phyloP scores from a whole-genome alignment of 1,140 invertebrate genomes.

The Diuraphis noxia region DNA sequence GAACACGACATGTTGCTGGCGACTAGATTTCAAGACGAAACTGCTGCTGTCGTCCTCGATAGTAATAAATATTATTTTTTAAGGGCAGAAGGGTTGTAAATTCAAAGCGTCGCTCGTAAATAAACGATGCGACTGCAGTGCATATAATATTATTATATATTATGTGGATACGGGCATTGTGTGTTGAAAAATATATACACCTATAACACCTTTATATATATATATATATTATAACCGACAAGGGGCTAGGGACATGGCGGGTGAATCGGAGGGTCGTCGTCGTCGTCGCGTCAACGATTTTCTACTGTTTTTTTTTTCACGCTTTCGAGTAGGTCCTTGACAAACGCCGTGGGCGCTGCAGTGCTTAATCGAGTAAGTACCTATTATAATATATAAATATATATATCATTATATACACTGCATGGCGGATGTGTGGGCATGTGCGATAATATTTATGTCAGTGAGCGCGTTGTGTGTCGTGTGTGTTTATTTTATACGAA shows the following conservation, averaged over 20 bases:
- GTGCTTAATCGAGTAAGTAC: conserved; percentile 33
- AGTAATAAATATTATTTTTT: not conserved
- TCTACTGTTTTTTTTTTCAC: not conserved
- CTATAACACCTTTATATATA: not conserved
- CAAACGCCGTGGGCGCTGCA: not conserved
- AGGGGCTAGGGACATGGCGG: not conserved
- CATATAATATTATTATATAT: not conserved
- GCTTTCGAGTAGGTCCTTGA: conserved; percentile 16
- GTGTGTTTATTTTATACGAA: not conserved
- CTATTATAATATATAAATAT: not conserved
- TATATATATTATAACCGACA: not conserved
- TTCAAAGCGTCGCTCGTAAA: not conserved
- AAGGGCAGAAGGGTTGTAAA: not conserved
- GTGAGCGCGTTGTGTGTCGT: not conserved
- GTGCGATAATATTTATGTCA: not conserved
- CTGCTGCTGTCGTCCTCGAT: not conserved
- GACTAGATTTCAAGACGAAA: not conserved
- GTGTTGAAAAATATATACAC: not conserved
- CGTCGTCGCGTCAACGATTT: not conserved
- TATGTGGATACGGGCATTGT: not conserved
- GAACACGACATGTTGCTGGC: not conserved
- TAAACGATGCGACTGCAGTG: not conserved
- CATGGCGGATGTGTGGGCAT: not conserved
- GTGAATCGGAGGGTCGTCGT: not conserved
- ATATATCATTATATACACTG: not conserved